A percentile compares a stretch with the other conserved stretches of the same genome.
Evolutionary conservation across 2,797 vertebrate genomes (phyloP).

Genomic region (Botia kubotai): DNA sequence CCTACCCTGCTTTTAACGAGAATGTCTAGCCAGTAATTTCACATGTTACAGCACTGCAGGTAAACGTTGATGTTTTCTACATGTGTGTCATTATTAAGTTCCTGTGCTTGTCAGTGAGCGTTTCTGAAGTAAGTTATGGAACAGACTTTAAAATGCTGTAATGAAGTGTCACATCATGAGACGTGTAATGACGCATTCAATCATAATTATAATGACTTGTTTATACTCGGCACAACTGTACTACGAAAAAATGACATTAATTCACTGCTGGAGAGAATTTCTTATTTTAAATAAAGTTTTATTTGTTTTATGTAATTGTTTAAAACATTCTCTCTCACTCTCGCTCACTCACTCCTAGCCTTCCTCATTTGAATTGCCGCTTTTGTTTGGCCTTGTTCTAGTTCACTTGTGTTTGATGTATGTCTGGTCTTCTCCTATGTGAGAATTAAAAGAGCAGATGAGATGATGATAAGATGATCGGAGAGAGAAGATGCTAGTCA

Average conservation of each 20-base stretch:
- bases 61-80: not conserved
- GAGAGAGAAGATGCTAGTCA: not conserved
- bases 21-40: not conserved
- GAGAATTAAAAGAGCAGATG: not conserved
- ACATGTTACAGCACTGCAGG: not conserved
- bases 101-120: slow-evolving; percentile 16
- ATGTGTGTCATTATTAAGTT: not conserved
- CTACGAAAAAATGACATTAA: not conserved
- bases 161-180: slow-evolving; percentile 19
- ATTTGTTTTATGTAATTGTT: not conserved
- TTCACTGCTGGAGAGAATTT: not conserved
- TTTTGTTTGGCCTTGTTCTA: slow-evolving; percentile 36
- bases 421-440: slow-evolving; percentile 13
- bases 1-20: not conserved
- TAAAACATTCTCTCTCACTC: not conserved
- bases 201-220: slow-evolving; percentile 13
- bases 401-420: slow-evolving; percentile 32
- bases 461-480: slow-evolving; percentile 35
- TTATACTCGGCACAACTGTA: not conserved
- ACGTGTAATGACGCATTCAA: slow-evolving; percentile 8
- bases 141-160: not conserved
- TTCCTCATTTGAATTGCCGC: slow-evolving; percentile 15
- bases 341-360: not conserved
- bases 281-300: slow-evolving; percentile 5
- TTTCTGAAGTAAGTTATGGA: slow-evolving; percentile 15